Evolutionary conservation across 2,888 invertebrate genomes (phyloP).

Genomic region (Phanerotoma sp.): DNA sequence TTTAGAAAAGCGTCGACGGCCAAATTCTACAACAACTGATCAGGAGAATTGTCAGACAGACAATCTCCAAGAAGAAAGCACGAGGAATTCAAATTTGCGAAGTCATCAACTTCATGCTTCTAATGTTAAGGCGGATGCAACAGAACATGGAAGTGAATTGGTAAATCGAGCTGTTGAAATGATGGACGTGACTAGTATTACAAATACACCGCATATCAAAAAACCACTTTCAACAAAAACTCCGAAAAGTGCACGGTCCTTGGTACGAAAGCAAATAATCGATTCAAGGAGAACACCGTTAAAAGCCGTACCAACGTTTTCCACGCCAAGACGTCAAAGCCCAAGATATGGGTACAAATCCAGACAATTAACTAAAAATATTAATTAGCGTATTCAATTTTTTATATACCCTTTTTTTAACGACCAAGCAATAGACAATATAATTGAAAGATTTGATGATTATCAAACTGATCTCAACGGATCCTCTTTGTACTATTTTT

Average conservation of each 20-base stretch:
- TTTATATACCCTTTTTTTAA: too few relatives aligned
- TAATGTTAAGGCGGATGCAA: slow-evolving; percentile 22
- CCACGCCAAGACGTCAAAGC: slow-evolving; percentile 49
- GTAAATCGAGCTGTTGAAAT: slow-evolving; percentile 36
- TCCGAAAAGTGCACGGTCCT: slow-evolving; percentile 60
- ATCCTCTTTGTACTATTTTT: not conserved
- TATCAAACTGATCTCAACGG: slow-evolving; percentile 1
- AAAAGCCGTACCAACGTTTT: slow-evolving; percentile 51
- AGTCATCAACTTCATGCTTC: slow-evolving; percentile 15
- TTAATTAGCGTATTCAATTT: slow-evolving; percentile 5
- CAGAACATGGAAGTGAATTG: slow-evolving; percentile 30
- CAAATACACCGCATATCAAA: slow-evolving; percentile 63
- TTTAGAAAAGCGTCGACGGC: slow-evolving; percentile 30
- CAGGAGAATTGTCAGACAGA: slow-evolving; percentile 29
- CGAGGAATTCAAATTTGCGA: slow-evolving; percentile 27
- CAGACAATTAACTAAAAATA: slow-evolving; percentile 40
- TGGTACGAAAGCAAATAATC: slow-evolving; percentile 57
- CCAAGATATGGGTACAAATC: slow-evolving; percentile 47
- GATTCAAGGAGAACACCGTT: slow-evolving; percentile 65
- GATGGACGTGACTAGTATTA: slow-evolving; percentile 37
- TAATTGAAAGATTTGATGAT: not conserved
- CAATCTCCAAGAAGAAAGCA: slow-evolving; percentile 11
- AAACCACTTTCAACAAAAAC: slow-evolving; percentile 62
- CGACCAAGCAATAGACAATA: too few relatives aligned
- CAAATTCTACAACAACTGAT: slow-evolving; percentile 14